phyloP scores from a whole-genome alignment of 2,797 vertebrate genomes.

The Bucorvus abyssinicus region DNA sequence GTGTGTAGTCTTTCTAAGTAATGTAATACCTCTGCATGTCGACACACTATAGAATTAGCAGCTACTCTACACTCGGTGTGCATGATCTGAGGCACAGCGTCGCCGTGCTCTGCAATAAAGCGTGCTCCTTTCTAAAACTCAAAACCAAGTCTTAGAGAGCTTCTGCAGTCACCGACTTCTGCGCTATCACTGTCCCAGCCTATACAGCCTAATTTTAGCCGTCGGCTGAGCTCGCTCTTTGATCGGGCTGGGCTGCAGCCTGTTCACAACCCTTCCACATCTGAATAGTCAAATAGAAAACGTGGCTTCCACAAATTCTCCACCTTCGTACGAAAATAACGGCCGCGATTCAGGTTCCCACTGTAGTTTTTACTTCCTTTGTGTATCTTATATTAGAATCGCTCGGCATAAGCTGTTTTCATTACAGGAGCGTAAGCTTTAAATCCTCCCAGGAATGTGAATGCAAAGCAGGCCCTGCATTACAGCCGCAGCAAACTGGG shows the following conservation, averaged over 20 bases:
- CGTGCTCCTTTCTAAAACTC: too few species aligned
- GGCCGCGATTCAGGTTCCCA: constrained; percentile 10
- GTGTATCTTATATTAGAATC: constrained; percentile 51
- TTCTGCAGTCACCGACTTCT: too few species aligned
- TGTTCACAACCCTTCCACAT: not conserved
- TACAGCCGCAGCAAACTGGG: not conserved
- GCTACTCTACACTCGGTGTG: too few species aligned
- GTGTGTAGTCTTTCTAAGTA: too few species aligned
- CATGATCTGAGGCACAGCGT: too few species aligned
- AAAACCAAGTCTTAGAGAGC: too few species aligned
- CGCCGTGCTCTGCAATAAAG: too few species aligned
- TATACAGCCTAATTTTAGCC: not conserved
- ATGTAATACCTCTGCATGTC: too few species aligned
- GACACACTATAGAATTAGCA: too few species aligned
- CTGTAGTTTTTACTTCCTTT: constrained; percentile 15
- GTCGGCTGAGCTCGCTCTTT: not conserved
- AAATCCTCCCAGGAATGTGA: constrained; percentile 62
- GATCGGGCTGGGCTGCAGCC: not conserved
- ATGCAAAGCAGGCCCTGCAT: not conserved
- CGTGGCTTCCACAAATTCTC: not conserved
- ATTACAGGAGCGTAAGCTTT: constrained; percentile 46
- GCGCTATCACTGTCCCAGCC: not conserved
- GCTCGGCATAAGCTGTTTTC: constrained; percentile 38
- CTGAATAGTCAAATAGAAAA: not conserved
- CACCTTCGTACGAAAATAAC: constrained; percentile 9